Percentiles rank a stretch among this genome's conserved stretches.
Conservation (phyloP, 2,113 vertebrate genomes). For the Oreochromis tanganicae region DNA sequence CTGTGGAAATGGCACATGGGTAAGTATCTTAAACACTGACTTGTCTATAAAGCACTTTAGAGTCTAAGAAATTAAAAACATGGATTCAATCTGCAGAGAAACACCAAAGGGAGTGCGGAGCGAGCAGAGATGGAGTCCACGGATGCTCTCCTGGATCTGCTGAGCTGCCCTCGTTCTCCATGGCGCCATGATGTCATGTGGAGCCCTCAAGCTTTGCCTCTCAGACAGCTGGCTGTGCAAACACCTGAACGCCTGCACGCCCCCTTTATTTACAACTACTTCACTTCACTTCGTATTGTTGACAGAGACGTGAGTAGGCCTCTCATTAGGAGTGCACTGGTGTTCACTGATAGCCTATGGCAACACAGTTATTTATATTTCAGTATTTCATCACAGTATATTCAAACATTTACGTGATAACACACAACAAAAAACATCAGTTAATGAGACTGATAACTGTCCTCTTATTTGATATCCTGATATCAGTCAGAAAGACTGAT, state of each 20-base stretch:
- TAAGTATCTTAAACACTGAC: constrained; percentile 33
- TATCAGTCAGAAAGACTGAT: neutral
- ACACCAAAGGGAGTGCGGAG: rapidly evolving
- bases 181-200: constrained; percentile 64
- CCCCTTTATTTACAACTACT: constrained; percentile 54
- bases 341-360: neutral
- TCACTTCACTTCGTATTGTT: constrained; percentile 71
- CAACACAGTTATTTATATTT: neutral
- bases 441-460: neutral
- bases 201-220: constrained; percentile 64
- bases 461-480: neutral
- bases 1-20: constrained; percentile 80
- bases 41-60: neutral
- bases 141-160: constrained; percentile 65
- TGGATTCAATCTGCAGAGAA: constrained; percentile 52
- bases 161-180: constrained; percentile 71
- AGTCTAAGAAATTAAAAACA: neutral
- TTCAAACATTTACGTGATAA: neutral
- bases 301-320: constrained; percentile 73
- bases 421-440: neutral
- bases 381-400: neutral
- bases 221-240: constrained; percentile 69
- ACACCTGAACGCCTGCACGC: constrained; percentile 8
- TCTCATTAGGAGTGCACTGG: neutral
- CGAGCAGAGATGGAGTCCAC: constrained; percentile 46